Evolutionary conservation across 2,888 invertebrate genomes (phyloP).

Genomic region (Xestobium rufovillosum): DNA sequence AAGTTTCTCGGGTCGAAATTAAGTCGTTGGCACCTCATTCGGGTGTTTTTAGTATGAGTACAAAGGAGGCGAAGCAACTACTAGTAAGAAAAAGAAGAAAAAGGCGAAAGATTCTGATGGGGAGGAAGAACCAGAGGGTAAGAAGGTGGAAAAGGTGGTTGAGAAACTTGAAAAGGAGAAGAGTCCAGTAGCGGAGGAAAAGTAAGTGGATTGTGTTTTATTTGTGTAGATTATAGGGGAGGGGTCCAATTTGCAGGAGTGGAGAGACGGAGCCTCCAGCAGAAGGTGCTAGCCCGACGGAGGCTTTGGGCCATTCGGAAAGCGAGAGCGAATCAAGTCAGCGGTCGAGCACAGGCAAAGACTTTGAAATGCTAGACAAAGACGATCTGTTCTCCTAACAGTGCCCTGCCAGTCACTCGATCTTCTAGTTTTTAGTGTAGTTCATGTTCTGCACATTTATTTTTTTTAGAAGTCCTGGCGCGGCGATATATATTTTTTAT

Average conservation of each 20-base stretch:
- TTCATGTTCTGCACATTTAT: too few species aligned
- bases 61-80: slow-evolving; percentile 55
- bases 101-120: slow-evolving; percentile 77
- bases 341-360: slow-evolving; percentile 73
- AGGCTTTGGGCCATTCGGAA: slow-evolving; percentile 53
- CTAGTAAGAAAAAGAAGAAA: slow-evolving; percentile 60
- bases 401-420: too few species aligned
- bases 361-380: slow-evolving; percentile 81
- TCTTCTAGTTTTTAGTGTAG: background rate
- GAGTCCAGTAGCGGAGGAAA: background rate
- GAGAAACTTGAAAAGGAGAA: slow-evolving; percentile 12
- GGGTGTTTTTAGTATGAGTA: slow-evolving; percentile 68
- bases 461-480: too few species aligned
- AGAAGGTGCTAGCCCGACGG: slow-evolving; percentile 27
- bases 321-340: slow-evolving; percentile 77
- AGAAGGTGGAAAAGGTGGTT: slow-evolving; percentile 16
- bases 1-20: too few species aligned
- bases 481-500: too few species aligned
- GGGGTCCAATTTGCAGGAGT: too few species aligned
- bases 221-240: too few species aligned
- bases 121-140: slow-evolving; percentile 43
- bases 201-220: too few species aligned
- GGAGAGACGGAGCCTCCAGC: too few species aligned
- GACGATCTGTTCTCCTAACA: slow-evolving; percentile 50
- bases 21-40: background rate